Percentiles rank a stretch among this genome's conserved stretches.
Evolutionary conservation across 2,888 invertebrate genomes (phyloP).

Genomic region (Unio delphinus): DNA sequence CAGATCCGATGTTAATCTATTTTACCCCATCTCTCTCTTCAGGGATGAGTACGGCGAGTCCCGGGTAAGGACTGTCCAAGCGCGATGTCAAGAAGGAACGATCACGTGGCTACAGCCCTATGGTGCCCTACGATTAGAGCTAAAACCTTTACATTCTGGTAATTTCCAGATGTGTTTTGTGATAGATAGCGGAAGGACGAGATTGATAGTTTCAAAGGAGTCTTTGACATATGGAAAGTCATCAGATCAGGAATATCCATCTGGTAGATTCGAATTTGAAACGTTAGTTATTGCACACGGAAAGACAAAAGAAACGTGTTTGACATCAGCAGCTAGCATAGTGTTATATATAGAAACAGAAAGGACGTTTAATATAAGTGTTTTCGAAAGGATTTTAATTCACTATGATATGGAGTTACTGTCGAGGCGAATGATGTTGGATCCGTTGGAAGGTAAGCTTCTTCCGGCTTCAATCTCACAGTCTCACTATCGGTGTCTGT

Average conservation of each 20-base stretch:
- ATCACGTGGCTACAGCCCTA: slow-evolving; percentile 51
- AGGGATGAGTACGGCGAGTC: too few species aligned
- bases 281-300: slow-evolving; percentile 30
- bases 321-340: slow-evolving; percentile 31
- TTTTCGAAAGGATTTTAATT: slow-evolving; percentile 39
- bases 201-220: slow-evolving; percentile 47
- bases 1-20: too few species aligned
- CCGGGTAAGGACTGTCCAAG: too few species aligned
- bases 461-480: too few species aligned
- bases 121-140: slow-evolving; percentile 44
- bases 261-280: slow-evolving; percentile 10
- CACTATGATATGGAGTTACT: slow-evolving; percentile 39
- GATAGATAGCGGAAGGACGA: slow-evolving; percentile 32
- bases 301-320: slow-evolving; percentile 42
- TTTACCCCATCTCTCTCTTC: too few species aligned
- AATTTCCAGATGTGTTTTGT: slow-evolving; percentile 41
- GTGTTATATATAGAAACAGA: slow-evolving; percentile 51
- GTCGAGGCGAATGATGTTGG: slow-evolving; percentile 11
- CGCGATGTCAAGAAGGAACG: slow-evolving; percentile 41
- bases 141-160: slow-evolving; percentile 28
- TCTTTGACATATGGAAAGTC: slow-evolving; percentile 3
- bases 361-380: slow-evolving; percentile 19
- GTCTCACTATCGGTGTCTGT: too few species aligned
- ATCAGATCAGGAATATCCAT: slow-evolving; percentile 11
- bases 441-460: slow-evolving; percentile 47